Evolutionary conservation across 2,888 invertebrate genomes (phyloP).

Genomic region (Coenonympha glycerion): DNA sequence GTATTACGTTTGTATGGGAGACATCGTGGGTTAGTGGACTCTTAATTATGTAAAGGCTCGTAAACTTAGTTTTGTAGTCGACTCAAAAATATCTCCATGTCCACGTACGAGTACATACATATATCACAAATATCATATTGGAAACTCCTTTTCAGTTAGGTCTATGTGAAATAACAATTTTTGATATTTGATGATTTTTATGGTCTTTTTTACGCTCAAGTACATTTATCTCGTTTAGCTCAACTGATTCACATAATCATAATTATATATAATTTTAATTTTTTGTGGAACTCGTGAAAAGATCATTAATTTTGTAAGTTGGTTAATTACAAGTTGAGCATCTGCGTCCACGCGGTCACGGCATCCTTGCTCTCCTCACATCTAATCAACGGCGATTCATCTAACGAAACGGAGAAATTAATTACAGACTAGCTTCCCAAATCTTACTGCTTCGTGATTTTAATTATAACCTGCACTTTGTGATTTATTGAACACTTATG

Average conservation of each 20-base stretch:
- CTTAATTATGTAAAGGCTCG: no score
- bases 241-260: neutral
- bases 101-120: no score
- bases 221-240: no score
- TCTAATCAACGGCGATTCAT: conserved; percentile 72
- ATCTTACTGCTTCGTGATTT: conserved; percentile 66
- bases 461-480: conserved; percentile 61
- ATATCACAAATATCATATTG: no score
- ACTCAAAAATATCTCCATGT: no score
- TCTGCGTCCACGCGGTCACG: conserved; percentile 62
- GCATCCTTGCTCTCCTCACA: conserved; percentile 44
- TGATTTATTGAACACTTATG: conserved; percentile 65
- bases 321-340: conserved; percentile 66
- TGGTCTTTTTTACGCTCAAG: no score
- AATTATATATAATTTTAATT: conserved; percentile 22
- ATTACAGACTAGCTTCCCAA: conserved; percentile 65
- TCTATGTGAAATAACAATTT: no score
- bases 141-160: no score
- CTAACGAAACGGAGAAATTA: conserved; percentile 67
- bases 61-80: no score
- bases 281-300: conserved; percentile 51
- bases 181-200: no score
- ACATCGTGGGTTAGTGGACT: no score
- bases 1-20: no score
- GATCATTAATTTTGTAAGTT: conserved; percentile 54